Conservation (phyloP, 2,113 vertebrate species). For the Synodontis membranacea region DNA sequence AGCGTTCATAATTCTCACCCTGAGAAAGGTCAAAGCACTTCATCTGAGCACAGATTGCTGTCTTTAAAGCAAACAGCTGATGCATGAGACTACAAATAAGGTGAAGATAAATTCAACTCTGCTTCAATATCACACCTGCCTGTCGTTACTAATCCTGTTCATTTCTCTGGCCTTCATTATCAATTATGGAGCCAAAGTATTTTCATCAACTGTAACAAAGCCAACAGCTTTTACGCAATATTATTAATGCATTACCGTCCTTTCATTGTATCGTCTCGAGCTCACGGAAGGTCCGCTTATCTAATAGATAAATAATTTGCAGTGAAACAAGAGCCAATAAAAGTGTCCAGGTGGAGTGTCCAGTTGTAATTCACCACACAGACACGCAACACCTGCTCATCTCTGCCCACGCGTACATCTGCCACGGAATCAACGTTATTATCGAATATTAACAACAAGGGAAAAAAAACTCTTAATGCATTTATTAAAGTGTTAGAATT, state of each 20-base stretch:
- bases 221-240: too few species aligned
- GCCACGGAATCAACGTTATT: background rate
- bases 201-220: background rate
- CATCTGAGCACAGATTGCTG: background rate
- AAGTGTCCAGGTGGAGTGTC: background rate
- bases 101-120: background rate
- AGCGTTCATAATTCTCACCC: conserved; percentile 8
- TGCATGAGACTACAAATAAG: conserved; percentile 1
- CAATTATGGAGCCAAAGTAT: background rate
- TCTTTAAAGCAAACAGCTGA: background rate
- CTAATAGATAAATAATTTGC: background rate
- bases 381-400: background rate
- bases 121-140: background rate
- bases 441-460: background rate
- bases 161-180: background rate
- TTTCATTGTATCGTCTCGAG: background rate
- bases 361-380: background rate
- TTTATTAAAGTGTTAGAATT: background rate
- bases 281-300: background rate
- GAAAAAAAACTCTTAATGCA: background rate
- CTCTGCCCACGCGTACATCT: background rate
- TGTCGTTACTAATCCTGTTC: background rate
- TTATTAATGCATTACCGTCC: background rate
- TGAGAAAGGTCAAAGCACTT: background rate
- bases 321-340: background rate